Evolutionary conservation across 2,888 invertebrate species (phyloP).

Genomic region (Erebia aethiops): DNA sequence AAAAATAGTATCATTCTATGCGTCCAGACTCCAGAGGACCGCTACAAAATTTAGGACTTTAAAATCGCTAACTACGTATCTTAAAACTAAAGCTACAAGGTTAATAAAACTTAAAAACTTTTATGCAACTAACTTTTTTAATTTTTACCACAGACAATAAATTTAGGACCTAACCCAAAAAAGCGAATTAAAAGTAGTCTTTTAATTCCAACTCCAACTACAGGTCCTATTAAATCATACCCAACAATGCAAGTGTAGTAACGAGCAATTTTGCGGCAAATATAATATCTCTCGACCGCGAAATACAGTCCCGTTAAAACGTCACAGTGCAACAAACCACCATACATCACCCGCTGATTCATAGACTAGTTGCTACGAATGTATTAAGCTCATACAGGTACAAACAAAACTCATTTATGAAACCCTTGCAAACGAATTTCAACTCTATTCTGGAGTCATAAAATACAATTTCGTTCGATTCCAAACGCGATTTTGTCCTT

Average conservation of each 20-base stretch:
- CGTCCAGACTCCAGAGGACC: too few relatives aligned
- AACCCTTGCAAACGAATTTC: slow-evolving; percentile 10
- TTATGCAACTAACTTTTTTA: background rate
- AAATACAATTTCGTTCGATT: slow-evolving; percentile 5
- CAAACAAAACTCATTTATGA: slow-evolving; percentile 26
- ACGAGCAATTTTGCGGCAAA: slow-evolving; percentile 56
- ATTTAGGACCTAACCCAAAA: slow-evolving; percentile 18
- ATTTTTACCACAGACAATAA: slow-evolving; percentile 8
- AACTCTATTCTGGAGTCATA: background rate
- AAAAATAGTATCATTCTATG: too few relatives aligned
- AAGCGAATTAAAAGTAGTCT: slow-evolving; percentile 36
- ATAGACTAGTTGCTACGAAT: slow-evolving; percentile 40
- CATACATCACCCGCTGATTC: slow-evolving; percentile 40
- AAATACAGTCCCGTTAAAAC: slow-evolving; percentile 59
- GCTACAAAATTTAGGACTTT: too few relatives aligned
- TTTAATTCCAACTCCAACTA: slow-evolving; percentile 13
- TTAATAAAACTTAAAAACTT: background rate
- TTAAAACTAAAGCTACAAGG: too few relatives aligned
- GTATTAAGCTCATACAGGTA: slow-evolving; percentile 37
- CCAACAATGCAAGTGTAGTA: slow-evolving; percentile 52
- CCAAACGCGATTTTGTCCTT: slow-evolving; percentile 20
- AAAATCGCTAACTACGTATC: too few relatives aligned
- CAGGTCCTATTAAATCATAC: slow-evolving; percentile 56
- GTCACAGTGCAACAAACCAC: slow-evolving; percentile 42
- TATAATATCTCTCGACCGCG: slow-evolving; percentile 58